Evolutionary conservation across 2,888 invertebrate species (phyloP), one percentile per base, ranked within the genome.

Genomic region (Malthinus flaveolus): DNA sequence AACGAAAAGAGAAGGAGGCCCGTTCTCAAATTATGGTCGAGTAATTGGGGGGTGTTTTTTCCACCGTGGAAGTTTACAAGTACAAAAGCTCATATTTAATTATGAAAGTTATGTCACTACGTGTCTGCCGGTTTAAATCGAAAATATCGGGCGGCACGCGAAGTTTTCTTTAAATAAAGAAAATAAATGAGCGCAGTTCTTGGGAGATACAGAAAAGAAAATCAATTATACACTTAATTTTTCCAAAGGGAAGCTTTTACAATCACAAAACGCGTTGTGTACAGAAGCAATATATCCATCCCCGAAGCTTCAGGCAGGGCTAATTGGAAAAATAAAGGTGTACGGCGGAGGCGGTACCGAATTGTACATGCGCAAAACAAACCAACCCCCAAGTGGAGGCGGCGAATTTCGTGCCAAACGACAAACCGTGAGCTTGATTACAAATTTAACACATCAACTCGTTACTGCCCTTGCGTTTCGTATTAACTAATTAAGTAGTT

Each of bases 291-390:
- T 59, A 59, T 56, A 56, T 59, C 54, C 45, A 56, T 49, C 56
- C 52, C 35, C 50, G 61, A 56, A 49, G 57, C 39, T 54, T 35
- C 15, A 54, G 56, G 57, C 57, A 49, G 61, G 73, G 76, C 76
- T 78, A 78, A 78, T 78, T 78, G 78, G 78, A 75, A 75, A 72
- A 76, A 73, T 74, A 73, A 73, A 75, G 76, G 75, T 76, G 76
- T 74, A 75, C 71, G 70, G 66, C 68, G 77, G 75, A 75, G 77
- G 76, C 78, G 77, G 77, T 72, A 76, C 56, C 48, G 59, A 56
- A 61, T 57, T 54, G 66, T 66, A 68, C 69, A 68, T 75, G 76
- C 75, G 75, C 75, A 67, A 70, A 71, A 67, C 63, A 67, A 66
- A 66, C 70, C 73, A 68, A 70, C 68, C 71, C 71, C 67, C 68